Conservation (phyloP, 2,797 vertebrate species). For the Pangasius sanitwongsei region DNA sequence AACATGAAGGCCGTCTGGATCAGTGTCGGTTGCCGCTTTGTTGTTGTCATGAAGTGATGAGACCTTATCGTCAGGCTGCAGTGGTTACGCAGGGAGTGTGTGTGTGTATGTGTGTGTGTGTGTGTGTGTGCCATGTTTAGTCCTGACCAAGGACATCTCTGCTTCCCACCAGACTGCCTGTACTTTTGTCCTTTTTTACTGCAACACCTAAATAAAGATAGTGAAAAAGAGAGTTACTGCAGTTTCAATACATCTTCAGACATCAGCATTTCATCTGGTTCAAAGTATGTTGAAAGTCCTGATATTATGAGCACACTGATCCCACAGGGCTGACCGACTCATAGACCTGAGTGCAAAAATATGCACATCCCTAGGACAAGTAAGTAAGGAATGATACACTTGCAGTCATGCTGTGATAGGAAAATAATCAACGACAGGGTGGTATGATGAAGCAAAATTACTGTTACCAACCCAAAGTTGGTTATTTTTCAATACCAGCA, state of each 20-base stretch:
- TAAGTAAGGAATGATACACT: background rate
- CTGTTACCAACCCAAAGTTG: background rate
- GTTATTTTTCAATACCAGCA: background rate
- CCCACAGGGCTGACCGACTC: background rate
- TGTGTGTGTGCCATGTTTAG: slow-evolving; percentile 36
- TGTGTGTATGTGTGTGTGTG: slow-evolving; percentile 33
- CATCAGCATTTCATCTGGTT: background rate
- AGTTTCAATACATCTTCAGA: background rate
- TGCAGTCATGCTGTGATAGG: background rate
- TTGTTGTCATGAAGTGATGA: slow-evolving; percentile 23
- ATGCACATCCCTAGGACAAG: background rate
- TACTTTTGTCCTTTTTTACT: slow-evolving; percentile 20
- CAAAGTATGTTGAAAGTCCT: background rate
- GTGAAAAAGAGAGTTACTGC: background rate
- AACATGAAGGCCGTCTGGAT: slow-evolving; percentile 12
- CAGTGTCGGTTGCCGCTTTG: background rate
- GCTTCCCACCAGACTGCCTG: slow-evolving; percentile 20
- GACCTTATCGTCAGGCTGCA: slow-evolving; percentile 48
- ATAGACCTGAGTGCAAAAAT: background rate
- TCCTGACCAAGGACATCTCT: slow-evolving; percentile 63
- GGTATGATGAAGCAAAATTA: background rate
- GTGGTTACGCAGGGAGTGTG: slow-evolving; percentile 54
- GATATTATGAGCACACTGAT: background rate
- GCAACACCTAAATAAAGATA: slow-evolving; percentile 14
- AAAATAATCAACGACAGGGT: background rate